Conservation (phyloP, 1,140 invertebrate species). For the Nephila pilipes region DNA sequence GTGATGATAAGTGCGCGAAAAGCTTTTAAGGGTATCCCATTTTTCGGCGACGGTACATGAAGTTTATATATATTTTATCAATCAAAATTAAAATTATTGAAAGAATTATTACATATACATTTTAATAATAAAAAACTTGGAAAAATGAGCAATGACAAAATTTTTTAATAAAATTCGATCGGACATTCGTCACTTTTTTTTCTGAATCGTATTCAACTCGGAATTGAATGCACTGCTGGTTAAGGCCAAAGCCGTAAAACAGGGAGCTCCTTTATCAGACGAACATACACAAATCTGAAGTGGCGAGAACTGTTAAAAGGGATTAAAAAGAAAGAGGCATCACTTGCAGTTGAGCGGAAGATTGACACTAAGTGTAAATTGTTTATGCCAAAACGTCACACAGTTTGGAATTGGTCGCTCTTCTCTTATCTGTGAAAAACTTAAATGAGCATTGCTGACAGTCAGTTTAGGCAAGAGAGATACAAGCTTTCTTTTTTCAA, state of each 20-base stretch:
- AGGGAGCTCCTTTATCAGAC: background rate
- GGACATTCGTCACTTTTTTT: background rate
- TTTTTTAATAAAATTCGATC: background rate
- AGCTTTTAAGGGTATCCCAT: no score
- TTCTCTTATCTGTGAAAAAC: background rate
- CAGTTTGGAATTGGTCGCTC: background rate
- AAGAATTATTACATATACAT: no score
- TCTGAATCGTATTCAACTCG: background rate
- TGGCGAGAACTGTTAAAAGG: background rate
- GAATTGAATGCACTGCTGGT: background rate
- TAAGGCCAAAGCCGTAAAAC: background rate
- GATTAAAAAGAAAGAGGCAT: background rate
- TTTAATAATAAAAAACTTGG: no score
- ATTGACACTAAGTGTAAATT: slow-evolving; percentile 18
- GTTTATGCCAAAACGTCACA: slow-evolving; percentile 4
- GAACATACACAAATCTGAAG: background rate
- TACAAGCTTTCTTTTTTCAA: background rate
- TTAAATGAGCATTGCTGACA: background rate
- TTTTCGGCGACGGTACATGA: no score
- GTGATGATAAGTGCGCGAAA: no score
- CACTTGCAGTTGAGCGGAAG: background rate
- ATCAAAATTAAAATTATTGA: no score
- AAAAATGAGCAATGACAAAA: no score
- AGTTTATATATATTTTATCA: no score
- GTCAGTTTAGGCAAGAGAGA: background rate